A percentile compares a stretch with the other conserved stretches of the same genome.
These are phyloP conservation scores for Ormyrus nitidulus DNA, from an alignment of 2,888 invertebrate species.

Conservation along the genomic window DNA sequence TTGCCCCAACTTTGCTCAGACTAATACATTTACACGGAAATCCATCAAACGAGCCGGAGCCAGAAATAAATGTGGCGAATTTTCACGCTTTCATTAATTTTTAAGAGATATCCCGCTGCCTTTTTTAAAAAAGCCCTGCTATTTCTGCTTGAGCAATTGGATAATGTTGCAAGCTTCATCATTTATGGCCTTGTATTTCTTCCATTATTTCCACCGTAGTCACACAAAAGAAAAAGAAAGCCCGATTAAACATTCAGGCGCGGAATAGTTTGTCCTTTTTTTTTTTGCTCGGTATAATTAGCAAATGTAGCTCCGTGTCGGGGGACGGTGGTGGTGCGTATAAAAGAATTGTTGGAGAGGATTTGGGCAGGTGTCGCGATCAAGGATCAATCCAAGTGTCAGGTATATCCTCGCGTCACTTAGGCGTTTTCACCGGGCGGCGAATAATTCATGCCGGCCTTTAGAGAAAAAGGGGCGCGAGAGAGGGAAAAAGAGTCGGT, in stretches of 20 bases:
- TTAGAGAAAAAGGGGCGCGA: conserved; percentile 48
- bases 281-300: conserved; percentile 12
- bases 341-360: background rate
- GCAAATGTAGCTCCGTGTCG: background rate
- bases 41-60: no score
- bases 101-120: no score
- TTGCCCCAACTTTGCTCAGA: no score
- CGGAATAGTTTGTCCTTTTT: no score
- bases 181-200: conserved; percentile 28
- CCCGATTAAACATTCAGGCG: no score
- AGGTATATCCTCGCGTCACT: conserved; percentile 73
- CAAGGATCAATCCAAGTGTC: conserved; percentile 73
- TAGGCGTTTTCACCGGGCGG: conserved; percentile 72
- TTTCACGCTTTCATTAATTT: no score
- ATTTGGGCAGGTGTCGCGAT: conserved; percentile 62
- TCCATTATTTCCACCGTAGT: no score
- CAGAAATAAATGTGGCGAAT: no score
- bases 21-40: no score
- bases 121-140: background rate
- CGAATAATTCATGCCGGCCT: conserved; percentile 71
- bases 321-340: background rate
- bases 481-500: conserved; percentile 46
- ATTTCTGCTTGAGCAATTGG: conserved; percentile 10
- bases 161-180: conserved; percentile 36
- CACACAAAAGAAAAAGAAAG: background rate